Conservation (phyloP, 2,797 vertebrate genomes). For the Cossypha dichroa region DNA sequence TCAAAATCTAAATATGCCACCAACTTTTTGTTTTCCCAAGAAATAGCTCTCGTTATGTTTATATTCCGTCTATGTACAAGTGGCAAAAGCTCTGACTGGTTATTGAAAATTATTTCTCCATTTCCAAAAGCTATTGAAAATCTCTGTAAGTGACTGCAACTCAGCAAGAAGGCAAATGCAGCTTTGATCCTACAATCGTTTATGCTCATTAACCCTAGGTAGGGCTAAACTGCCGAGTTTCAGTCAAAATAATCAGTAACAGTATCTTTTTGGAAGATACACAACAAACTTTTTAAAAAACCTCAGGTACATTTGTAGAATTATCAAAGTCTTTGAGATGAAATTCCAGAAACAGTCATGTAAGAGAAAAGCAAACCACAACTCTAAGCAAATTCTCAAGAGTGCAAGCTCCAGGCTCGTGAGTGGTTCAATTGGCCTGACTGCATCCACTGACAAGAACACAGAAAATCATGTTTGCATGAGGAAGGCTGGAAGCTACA, state of each 20-base stretch:
- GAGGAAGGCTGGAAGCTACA: background rate
- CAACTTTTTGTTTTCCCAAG: background rate
- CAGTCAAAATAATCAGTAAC: background rate
- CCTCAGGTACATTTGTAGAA: background rate
- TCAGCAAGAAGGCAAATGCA: background rate
- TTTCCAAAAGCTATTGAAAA: background rate
- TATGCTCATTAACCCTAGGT: background rate
- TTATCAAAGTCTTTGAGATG: background rate
- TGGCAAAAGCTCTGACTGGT: background rate
- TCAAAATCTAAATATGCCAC: background rate
- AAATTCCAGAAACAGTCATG: background rate
- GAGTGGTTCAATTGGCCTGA: background rate
- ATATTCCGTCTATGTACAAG: background rate
- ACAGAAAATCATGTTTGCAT: background rate
- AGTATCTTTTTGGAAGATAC: background rate
- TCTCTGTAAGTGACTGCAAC: background rate
- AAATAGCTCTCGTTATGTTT: background rate
- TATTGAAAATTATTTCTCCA: background rate
- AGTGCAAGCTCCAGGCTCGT: background rate
- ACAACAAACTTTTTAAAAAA: background rate
- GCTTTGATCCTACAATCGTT: background rate
- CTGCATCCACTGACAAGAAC: background rate
- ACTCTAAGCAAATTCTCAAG: background rate
- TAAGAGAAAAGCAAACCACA: background rate
- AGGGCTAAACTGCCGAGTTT: background rate